A percentile compares a stretch with the other conserved stretches of the same genome.
phyloP scores from a whole-genome alignment of 1,140 invertebrate genomes.

The Drosophila suzukii region DNA sequence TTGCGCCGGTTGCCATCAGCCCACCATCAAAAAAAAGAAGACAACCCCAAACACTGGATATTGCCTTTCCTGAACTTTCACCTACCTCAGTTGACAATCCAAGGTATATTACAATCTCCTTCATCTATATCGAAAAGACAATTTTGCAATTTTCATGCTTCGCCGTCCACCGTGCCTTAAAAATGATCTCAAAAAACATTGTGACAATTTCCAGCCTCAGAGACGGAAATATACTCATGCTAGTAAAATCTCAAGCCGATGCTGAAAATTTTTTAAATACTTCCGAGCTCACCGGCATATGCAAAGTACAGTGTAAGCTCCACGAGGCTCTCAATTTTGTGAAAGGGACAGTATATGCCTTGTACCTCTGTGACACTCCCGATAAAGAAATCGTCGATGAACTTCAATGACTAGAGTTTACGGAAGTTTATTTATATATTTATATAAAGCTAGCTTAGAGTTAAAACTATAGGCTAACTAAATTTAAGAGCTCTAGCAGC shows the following conservation, averaged over 20 bases:
- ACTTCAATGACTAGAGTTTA: constrained; percentile 10
- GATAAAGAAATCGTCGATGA: constrained; percentile 9
- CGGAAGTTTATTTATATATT: too few relatives aligned
- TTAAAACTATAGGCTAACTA: too few relatives aligned
- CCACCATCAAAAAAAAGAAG: constrained; percentile 11
- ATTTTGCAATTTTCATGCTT: constrained; percentile 13
- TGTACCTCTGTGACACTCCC: background rate
- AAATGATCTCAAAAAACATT: constrained; percentile 11
- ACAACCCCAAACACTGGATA: constrained; percentile 4
- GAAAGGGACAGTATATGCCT: background rate
- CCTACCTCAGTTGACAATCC: background rate
- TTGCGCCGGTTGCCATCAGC: constrained; percentile 8
- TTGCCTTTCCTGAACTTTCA: background rate
- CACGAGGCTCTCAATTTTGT: background rate
- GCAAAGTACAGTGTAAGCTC: background rate
- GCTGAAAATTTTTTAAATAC: background rate
- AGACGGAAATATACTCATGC: background rate
- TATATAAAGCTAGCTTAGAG: too few relatives aligned
- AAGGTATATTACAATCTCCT: background rate
- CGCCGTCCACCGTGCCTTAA: constrained; percentile 4
- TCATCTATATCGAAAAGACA: background rate
- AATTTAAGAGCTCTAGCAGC: too few relatives aligned
- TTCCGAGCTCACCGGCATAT: background rate
- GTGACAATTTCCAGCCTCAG: background rate
- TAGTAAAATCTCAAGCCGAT: background rate